Evolutionary conservation across 2,113 vertebrate species (phyloP).

Genomic region (Hippocampus mohnikei): DNA sequence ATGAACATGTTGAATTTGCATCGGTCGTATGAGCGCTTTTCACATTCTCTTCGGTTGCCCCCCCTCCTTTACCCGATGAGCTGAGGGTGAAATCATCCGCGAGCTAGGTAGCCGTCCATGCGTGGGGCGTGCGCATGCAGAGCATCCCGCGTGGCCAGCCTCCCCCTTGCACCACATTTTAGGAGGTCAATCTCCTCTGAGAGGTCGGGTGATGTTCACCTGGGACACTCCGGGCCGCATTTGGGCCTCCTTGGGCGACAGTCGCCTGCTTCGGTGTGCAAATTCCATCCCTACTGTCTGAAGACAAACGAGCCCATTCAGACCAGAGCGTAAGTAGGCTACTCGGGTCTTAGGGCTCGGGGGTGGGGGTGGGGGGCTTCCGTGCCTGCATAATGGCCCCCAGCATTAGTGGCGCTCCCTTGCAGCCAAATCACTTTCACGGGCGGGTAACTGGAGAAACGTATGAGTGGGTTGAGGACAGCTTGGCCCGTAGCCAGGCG

Average conservation of each 20-base stretch:
- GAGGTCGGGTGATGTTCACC: conserved; percentile 61
- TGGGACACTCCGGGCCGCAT: conserved; percentile 67
- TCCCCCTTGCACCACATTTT: conserved; percentile 30
- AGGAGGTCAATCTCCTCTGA: conserved; percentile 65
- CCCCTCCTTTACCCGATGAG: background rate
- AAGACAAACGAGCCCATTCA: conserved; percentile 71
- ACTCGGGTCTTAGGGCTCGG: conserved; percentile 67
- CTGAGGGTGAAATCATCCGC: conserved; percentile 21
- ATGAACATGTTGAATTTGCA: conserved; percentile 18
- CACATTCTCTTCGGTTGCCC: conserved; percentile 6
- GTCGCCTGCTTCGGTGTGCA: conserved; percentile 68
- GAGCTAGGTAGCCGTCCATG: conserved; percentile 24
- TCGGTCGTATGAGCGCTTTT: conserved; percentile 19
- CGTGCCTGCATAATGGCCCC: conserved; percentile 60
- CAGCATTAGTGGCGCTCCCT: conserved; percentile 47
- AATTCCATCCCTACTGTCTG: conserved; percentile 71
- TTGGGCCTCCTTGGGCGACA: conserved; percentile 53
- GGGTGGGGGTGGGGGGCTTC: conserved; percentile 71
- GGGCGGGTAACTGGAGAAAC: conserved; percentile 71
- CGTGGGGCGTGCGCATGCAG: conserved; percentile 44
- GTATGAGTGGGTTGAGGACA: conserved; percentile 53
- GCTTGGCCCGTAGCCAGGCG: conserved; percentile 52
- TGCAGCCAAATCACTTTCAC: conserved; percentile 59
- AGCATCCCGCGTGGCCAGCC: background rate
- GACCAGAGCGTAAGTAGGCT: conserved; percentile 63